A percentile compares a stretch with the other conserved stretches of the same genome.
phyloP scores from a whole-genome alignment of 2,113 vertebrate genomes.

The Onychorhynchus coronatus region DNA sequence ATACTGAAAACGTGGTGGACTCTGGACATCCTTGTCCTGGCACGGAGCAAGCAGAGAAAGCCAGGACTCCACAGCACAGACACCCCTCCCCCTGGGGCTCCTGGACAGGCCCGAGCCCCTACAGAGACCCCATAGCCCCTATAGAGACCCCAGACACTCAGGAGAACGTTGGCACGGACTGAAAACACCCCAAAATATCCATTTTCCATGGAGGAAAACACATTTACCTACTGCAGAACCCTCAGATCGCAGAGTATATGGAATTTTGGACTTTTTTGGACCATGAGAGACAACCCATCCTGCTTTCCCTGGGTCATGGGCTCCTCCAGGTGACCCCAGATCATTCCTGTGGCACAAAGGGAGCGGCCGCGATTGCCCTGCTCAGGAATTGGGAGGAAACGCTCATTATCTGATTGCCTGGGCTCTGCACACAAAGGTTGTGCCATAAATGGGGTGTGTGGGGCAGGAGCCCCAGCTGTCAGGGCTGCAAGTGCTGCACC shows the following conservation, averaged over 20 bases:
- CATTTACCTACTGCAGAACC: not conserved
- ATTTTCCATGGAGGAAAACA: rapidly evolving
- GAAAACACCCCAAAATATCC: not conserved
- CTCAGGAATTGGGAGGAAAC: not conserved
- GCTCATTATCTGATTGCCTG: not conserved
- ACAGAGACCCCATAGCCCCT: not conserved
- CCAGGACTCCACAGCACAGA: rapidly evolving
- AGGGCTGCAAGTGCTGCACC: rapidly evolving
- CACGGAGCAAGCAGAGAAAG: not conserved
- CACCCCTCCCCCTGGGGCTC: rapidly evolving
- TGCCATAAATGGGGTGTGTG: not conserved
- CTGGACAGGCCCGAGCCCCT: not conserved
- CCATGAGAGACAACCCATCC: not conserved
- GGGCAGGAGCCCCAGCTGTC: not conserved
- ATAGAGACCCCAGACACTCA: rapidly evolving
- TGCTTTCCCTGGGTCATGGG: not conserved
- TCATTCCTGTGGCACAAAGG: not conserved
- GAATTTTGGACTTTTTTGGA: not conserved
- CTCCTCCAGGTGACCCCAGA: not conserved
- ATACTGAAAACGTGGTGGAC: rapidly evolving
- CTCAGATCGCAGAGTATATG: not conserved
- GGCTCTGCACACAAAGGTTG: slow-evolving; percentile 1
- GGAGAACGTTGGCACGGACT: not conserved
- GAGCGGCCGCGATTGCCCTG: not conserved
- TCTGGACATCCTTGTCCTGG: not conserved